A percentile compares a stretch with the other conserved stretches of the same genome.
Evolutionary conservation across 2,888 invertebrate species (phyloP).

Genomic region (Synanthedon formicaeformis): DNA sequence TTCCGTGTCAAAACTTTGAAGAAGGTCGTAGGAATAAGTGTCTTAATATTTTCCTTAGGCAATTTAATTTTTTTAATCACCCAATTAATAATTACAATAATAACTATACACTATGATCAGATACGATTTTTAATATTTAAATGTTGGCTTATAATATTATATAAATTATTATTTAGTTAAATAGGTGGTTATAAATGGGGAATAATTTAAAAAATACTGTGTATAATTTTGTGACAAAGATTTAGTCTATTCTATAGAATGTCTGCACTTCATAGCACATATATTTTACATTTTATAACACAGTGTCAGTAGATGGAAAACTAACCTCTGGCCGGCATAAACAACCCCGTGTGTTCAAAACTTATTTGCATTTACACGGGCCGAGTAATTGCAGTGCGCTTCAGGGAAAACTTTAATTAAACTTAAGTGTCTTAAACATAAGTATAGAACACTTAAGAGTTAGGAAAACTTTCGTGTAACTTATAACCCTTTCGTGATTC

Average conservation of each 20-base stretch:
- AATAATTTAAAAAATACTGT: no score
- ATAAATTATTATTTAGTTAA: no score
- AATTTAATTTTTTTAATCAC: no score
- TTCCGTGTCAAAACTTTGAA: background rate
- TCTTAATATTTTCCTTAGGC: no score
- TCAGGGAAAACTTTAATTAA: constrained; percentile 67
- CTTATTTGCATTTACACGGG: constrained; percentile 68
- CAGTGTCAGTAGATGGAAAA: constrained; percentile 22
- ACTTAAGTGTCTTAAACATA: constrained; percentile 57
- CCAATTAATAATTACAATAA: no score
- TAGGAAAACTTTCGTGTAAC: constrained; percentile 51
- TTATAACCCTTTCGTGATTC: background rate
- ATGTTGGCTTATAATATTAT: no score
- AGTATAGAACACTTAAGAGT: constrained; percentile 47
- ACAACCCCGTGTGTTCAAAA: constrained; percentile 51
- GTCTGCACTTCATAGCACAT: background rate
- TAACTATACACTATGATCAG: no score
- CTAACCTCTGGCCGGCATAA: constrained; percentile 41
- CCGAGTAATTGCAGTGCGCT: constrained; percentile 65
- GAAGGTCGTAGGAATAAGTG: no score
- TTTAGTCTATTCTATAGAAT: background rate
- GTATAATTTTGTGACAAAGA: no score
- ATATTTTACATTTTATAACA: constrained; percentile 6
- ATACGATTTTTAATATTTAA: no score
- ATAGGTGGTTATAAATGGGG: no score